Conservation (phyloP, 2,888 invertebrate species). For the Pardosa pseudoannulata region DNA sequence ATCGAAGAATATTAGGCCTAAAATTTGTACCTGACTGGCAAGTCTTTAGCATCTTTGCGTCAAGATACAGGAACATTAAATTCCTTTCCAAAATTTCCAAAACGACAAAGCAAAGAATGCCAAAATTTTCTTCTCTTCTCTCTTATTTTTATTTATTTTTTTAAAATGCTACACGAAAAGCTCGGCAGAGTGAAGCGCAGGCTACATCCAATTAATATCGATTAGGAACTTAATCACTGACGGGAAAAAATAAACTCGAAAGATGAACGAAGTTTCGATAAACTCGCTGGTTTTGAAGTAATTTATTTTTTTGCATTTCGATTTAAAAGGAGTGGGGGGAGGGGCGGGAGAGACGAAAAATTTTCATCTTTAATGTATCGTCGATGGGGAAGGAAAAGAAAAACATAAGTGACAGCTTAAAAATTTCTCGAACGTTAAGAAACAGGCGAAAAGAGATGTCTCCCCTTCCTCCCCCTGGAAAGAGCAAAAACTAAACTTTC, state of each 20-base stretch:
- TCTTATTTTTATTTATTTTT: too few species aligned
- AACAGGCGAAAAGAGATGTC: conserved; percentile 33
- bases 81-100: not conserved
- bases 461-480: not conserved
- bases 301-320: not conserved
- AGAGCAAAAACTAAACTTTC: conserved; percentile 44
- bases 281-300: conserved; percentile 23
- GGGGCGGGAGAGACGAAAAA: not conserved
- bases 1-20: too few species aligned
- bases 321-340: conserved; percentile 3
- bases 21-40: too few species aligned
- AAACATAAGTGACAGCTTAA: conserved; percentile 49
- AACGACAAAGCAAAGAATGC: not conserved
- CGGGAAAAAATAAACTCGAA: conserved; percentile 18
- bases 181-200: not conserved
- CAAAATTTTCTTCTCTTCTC: not conserved
- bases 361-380: conserved; percentile 38
- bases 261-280: conserved; percentile 30
- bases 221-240: conserved; percentile 5
- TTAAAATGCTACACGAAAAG: not conserved
- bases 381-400: conserved; percentile 9
- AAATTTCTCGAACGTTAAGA: conserved; percentile 36
- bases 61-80: not conserved
- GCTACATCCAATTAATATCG: conserved; percentile 17
- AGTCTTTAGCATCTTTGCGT: too few species aligned